These are phyloP conservation scores for Agrilus cyanescens DNA, from an alignment of 2,888 invertebrate species.

Conservation along the genomic window DNA sequence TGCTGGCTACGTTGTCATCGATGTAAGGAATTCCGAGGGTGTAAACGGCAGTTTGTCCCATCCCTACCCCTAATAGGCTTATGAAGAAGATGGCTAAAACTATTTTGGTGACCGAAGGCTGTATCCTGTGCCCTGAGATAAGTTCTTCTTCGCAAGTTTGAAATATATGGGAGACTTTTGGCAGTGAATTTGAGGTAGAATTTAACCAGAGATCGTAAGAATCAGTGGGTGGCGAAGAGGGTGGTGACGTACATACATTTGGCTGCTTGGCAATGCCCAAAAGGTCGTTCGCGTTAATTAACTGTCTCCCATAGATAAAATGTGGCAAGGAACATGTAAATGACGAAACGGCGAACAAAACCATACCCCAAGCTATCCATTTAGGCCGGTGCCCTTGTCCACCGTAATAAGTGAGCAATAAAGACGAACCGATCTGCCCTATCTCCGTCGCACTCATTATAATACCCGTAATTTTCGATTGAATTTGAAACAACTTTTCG, in stretches of 20 bases:
- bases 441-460: slow-evolving; percentile 86
- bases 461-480: slow-evolving; percentile 81
- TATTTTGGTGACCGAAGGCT: slow-evolving; percentile 65
- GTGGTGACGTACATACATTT: slow-evolving; percentile 30
- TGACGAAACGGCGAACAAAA: slow-evolving; percentile 74
- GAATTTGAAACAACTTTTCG: slow-evolving; percentile 84
- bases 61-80: slow-evolving; percentile 77
- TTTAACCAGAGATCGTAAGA: slow-evolving; percentile 10
- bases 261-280: slow-evolving; percentile 31
- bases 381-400: slow-evolving; percentile 86
- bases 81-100: slow-evolving; percentile 82
- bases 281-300: slow-evolving; percentile 46
- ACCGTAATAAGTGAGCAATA: slow-evolving; percentile 79
- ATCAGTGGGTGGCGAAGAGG: slow-evolving; percentile 11
- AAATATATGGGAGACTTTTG: slow-evolving; percentile 16
- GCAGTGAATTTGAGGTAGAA: slow-evolving; percentile 6
- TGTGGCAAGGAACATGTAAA: slow-evolving; percentile 82
- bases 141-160: slow-evolving; percentile 38
- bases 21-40: slow-evolving; percentile 89
- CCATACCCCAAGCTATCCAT: slow-evolving; percentile 90
- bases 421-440: slow-evolving; percentile 82
- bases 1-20: slow-evolving; percentile 85
- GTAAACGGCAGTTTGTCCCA: slow-evolving; percentile 86
- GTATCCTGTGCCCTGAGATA: slow-evolving; percentile 52
- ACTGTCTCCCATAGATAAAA: slow-evolving; percentile 67